A percentile compares a stretch with the other conserved stretches of the same genome.
phyloP scores from a whole-genome alignment of 1,140 invertebrate genomes.

The Cydia fagiglandana region DNA sequence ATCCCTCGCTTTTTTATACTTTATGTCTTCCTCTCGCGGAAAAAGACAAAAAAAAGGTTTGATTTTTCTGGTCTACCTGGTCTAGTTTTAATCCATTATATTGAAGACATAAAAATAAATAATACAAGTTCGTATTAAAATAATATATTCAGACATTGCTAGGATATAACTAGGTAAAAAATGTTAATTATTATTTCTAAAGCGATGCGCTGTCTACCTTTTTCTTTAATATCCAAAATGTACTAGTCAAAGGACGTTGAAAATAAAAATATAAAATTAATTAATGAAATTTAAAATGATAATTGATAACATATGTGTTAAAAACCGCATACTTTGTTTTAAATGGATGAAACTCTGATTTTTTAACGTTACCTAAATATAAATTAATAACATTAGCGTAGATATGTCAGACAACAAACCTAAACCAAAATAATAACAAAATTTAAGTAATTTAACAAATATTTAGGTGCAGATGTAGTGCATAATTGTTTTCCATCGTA shows the following conservation, averaged over 20 bases:
- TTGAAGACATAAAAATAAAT: conserved; percentile 4
- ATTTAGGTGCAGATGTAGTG: background rate
- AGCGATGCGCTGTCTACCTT: background rate
- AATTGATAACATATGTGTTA: background rate
- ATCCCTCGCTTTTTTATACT: no score
- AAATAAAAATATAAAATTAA: background rate
- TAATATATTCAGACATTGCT: conserved; percentile 33
- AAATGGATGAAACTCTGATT: background rate
- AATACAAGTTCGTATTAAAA: conserved; percentile 27
- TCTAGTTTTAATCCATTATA: background rate
- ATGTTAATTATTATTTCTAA: background rate
- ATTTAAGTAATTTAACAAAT: background rate
- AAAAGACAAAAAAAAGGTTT: background rate
- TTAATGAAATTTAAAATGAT: background rate
- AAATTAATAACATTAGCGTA: background rate
- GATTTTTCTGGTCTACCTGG: background rate
- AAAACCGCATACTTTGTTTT: background rate
- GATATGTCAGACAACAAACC: background rate
- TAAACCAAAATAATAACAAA: background rate
- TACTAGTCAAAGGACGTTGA: conserved; percentile 20
- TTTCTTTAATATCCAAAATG: conserved; percentile 7
- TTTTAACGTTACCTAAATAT: background rate
- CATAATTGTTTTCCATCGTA: no score
- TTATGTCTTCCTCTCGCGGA: background rate
- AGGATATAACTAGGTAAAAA: conserved; percentile 21